Evolutionary conservation across 2,797 vertebrate genomes (phyloP), one percentile per base, ranked within the genome.

Genomic region (Remorina albescens): DNA sequence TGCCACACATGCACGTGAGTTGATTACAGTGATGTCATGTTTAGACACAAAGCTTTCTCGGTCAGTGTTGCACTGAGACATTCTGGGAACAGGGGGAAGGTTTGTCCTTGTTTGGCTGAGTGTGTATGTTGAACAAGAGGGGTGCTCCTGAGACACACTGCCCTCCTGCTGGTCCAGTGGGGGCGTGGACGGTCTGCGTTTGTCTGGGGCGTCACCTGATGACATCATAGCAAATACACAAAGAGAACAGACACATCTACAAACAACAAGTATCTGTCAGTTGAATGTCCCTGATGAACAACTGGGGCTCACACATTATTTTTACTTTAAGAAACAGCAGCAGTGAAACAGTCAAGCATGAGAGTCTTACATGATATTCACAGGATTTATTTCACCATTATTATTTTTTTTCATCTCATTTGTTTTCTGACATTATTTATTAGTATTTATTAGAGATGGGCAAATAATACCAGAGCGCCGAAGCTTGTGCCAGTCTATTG

Each of bases 41-140:
- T 65, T 49, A 8, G 67, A 67, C 1, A 10, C 30, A 13, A 59
- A 4, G 5, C 12, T 51, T 5, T 2, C 34, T 41, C 6, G 56
- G 5, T 50, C 30, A 12, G 16, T 9, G 13, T 62, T 9, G 0
- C 71, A 19, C 1, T 28, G 49, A 47, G 49, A 12, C 50, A n/a
- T 55, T 34, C 41, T 26, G 5, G 70, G 34, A 28, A n/a, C 54
- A 4, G 41, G 0, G 11, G 32, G 10, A 36, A 67, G 8, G 4
- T 54, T 58, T 21, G 56, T 16, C 60, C 19, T 21, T 2, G 26
- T 63, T 34, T 61, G 61, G 32, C 30, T 61, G 1, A 67, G 18
- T n/a, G 46, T 19, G 36, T 55, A 66, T 1, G 50, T 47, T 5
- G 85, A 88, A 65, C 80, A 86, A 49, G 71, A 86, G 8, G 85